Percentiles rank a stretch among this genome's conserved stretches.
phyloP scores from a whole-genome alignment of 2,888 invertebrate genomes.

The Subacronicta megacephala region DNA sequence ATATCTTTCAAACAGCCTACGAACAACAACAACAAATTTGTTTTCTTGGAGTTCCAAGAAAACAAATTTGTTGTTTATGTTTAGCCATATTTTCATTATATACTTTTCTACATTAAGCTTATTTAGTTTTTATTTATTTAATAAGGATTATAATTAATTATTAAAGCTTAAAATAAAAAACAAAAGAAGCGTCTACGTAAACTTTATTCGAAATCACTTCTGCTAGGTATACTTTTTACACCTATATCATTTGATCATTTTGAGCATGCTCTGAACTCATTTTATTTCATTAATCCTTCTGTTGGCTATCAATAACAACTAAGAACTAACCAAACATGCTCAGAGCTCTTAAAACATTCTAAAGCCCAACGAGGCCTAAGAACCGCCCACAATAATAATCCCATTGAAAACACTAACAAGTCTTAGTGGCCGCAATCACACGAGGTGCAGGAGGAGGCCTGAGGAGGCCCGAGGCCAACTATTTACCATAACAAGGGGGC shows the following conservation, averaged over 20 bases:
- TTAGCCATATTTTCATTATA: no score
- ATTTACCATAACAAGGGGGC: slow-evolving; percentile 84
- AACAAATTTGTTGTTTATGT: no score
- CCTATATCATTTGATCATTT: slow-evolving; percentile 1
- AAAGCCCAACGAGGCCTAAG: slow-evolving; percentile 39
- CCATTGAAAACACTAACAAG: slow-evolving; percentile 68
- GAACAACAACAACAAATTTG: no score
- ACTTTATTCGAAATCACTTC: no score
- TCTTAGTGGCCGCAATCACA: slow-evolving; percentile 56
- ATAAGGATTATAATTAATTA: no score
- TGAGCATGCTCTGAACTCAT: neutral
- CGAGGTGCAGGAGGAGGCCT: slow-evolving; percentile 59
- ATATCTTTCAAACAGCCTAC: no score
- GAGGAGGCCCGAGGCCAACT: slow-evolving; percentile 70
- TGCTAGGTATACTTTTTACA: no score
- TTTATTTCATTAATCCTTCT: slow-evolving; percentile 15
- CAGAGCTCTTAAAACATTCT: slow-evolving; percentile 36
- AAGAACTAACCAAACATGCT: slow-evolving; percentile 29
- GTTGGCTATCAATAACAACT: slow-evolving; percentile 19
- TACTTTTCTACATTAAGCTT: no score
- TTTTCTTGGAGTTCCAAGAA: no score
- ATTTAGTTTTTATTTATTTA: no score
- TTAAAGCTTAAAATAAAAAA: no score
- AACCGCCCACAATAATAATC: slow-evolving; percentile 63
- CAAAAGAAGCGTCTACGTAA: no score